Conservation (phyloP, 2,888 invertebrate genomes). For the Tachina fera region DNA sequence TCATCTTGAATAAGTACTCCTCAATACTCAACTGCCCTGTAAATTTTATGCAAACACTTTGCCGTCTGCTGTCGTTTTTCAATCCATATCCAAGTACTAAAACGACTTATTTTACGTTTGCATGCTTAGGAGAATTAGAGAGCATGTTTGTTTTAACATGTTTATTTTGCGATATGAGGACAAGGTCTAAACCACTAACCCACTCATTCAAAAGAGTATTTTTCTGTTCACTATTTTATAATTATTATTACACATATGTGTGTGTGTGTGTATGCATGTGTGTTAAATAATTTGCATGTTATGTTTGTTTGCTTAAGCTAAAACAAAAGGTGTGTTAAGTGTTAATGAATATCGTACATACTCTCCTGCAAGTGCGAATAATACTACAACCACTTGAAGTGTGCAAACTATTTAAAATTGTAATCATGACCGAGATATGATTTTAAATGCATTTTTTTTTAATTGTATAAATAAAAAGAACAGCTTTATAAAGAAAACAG, state of each 20-base stretch:
- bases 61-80: background rate
- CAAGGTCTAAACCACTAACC: slow-evolving; percentile 60
- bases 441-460: slow-evolving; percentile 22
- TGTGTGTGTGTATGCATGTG: background rate
- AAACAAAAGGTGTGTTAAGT: slow-evolving; percentile 57
- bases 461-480: slow-evolving; percentile 30
- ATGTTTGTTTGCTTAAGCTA: slow-evolving; percentile 47
- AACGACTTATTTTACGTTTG: background rate
- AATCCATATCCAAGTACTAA: background rate
- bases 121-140: background rate
- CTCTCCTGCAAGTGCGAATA: slow-evolving; percentile 2
- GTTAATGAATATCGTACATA: slow-evolving; percentile 64
- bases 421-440: slow-evolving; percentile 69
- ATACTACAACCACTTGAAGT: slow-evolving; percentile 26
- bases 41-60: background rate
- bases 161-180: slow-evolving; percentile 67
- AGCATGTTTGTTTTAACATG: slow-evolving; percentile 21
- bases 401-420: slow-evolving; percentile 57
- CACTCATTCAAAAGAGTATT: slow-evolving; percentile 19
- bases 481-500: background rate
- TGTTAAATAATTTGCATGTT: background rate
- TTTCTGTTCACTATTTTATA: slow-evolving; percentile 20
- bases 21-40: no score
- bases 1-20: no score
- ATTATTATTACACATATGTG: background rate